phyloP scores from a whole-genome alignment of 2,888 invertebrate genomes.

The Drosophila nr. fundita region DNA sequence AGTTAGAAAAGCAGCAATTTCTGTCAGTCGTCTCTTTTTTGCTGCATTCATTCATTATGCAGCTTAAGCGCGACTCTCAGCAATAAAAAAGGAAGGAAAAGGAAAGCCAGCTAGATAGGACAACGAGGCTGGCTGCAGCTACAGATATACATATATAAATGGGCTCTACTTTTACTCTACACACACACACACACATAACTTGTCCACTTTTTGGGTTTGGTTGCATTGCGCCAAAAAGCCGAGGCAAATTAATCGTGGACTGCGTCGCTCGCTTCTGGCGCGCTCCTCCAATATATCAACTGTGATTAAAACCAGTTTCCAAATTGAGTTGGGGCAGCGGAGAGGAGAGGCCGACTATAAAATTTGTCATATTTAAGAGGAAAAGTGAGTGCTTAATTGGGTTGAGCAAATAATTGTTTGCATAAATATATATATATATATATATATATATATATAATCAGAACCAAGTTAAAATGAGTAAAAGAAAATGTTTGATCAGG shows the following conservation, averaged over 20 bases:
- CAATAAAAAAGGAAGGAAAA: conserved; percentile 5
- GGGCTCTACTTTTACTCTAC: conserved; percentile 20
- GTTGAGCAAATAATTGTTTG: background rate
- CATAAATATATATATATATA: too few species aligned
- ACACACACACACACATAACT: conserved; percentile 16
- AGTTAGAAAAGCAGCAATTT: conserved; percentile 37
- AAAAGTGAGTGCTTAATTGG: background rate
- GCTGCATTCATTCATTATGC: conserved; percentile 81
- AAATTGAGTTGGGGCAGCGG: conserved; percentile 40
- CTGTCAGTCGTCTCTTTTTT: conserved; percentile 27
- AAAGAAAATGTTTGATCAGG: too few species aligned
- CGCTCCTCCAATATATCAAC: conserved; percentile 73
- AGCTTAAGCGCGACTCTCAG: conserved; percentile 68
- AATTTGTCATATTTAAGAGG: background rate
- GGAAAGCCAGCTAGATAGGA: conserved; percentile 1
- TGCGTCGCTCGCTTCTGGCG: conserved; percentile 54
- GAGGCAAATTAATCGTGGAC: conserved; percentile 78
- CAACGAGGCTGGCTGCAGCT: conserved; percentile 41
- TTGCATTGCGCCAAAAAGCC: conserved; percentile 69
- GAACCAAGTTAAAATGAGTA: too few species aligned
- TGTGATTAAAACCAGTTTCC: conserved; percentile 66
- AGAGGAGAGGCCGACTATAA: background rate
- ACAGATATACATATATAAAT: conserved; percentile 37
- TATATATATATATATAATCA: too few species aligned
- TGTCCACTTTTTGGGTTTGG: conserved; percentile 42